Base-by-base conservation (phyloP, 2,888 invertebrate genomes). In the Nemotelus nigrinus region DNA sequence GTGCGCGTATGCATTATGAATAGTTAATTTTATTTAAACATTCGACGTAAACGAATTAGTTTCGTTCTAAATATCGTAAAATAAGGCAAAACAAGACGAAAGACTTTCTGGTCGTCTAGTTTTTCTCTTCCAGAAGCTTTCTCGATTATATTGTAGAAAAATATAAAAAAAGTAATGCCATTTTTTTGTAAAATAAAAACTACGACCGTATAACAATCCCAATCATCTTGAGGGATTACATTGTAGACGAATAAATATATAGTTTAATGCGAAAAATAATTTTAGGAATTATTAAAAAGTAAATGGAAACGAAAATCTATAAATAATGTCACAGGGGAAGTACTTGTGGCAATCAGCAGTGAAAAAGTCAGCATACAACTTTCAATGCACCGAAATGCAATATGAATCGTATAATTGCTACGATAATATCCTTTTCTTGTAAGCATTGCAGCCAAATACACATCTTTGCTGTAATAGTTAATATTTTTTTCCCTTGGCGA, bases 21-120 rank as follows among this genome's bases (percentile, higher is more conserved):
- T 74, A 74, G 74, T 60, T 48, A 74, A 74, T 74, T 74, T 74
- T 74, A 60, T 74, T 74, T 74, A 74, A 70, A 53, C 45, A 44
- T 63, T 60, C 48, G 41, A 74, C 74, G 60, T 47, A 60, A 60
- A 60, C 50, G 41, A 72, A 72, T 72, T 60, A 25, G 25, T 74
- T 74, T 74, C 70, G 60, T 74, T 48, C 43, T 39, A 41, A 41
- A 41, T 72, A 74, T 57, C 58, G 58, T 5, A 72, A 25, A 58
- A 47, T 39, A 74, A 74, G 39, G 10, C 8, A 72, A 72, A 4
- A 58, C n/a, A 72, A 74, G 39, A 60, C 8, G 10, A 70, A 58
- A 10, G 44, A 48, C 3, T 47, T 72, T 63, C 48, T 74, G 74
- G 74, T 74, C 74, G 60, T 60, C 47, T 60, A 47, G 60, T 48